A percentile compares a stretch with the other conserved stretches of the same genome.
Conservation (phyloP, 2,888 invertebrate species). For the Apodemia hepburni region DNA sequence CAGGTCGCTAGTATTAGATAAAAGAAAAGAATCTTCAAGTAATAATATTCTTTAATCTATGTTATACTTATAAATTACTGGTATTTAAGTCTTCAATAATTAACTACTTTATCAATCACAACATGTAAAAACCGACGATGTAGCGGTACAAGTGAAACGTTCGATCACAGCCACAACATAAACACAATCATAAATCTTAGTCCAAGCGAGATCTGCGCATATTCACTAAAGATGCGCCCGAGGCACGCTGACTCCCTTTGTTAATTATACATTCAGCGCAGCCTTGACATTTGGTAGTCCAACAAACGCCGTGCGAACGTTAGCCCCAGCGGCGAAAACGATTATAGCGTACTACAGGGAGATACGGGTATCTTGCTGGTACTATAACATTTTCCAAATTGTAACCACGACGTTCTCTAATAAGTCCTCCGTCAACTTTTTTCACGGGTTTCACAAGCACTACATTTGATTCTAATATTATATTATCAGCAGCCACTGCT, state of each 20-base stretch:
- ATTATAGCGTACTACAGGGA: slow-evolving; percentile 63
- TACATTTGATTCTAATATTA: slow-evolving; percentile 66
- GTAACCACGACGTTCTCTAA: slow-evolving; percentile 66
- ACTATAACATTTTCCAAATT: slow-evolving; percentile 74
- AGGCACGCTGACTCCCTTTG: slow-evolving; percentile 41
- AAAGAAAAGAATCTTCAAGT: slow-evolving; percentile 5
- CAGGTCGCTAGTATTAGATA: neutral
- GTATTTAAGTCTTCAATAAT: slow-evolving; percentile 11
- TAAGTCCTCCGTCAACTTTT: slow-evolving; percentile 48
- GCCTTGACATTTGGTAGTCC: slow-evolving; percentile 68
- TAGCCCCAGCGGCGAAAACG: slow-evolving; percentile 74
- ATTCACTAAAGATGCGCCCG: slow-evolving; percentile 43
- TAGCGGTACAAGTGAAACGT: slow-evolving; percentile 53
- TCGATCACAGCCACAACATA: slow-evolving; percentile 68
- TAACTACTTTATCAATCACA: slow-evolving; percentile 48
- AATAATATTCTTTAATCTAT: slow-evolving; percentile 17
- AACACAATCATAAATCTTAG: slow-evolving; percentile 47
- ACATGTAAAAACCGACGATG: slow-evolving; percentile 42
- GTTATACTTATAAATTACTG: slow-evolving; percentile 15
- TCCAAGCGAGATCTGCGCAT: slow-evolving; percentile 41
- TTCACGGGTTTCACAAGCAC: slow-evolving; percentile 59
- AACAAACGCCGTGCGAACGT: slow-evolving; percentile 42
- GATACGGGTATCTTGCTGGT: slow-evolving; percentile 70
- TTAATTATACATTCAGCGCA: slow-evolving; percentile 47
- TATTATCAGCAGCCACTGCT: slow-evolving; percentile 59